phyloP scores from a whole-genome alignment of 2,888 invertebrate genomes.

The Oscheius myriophilus region DNA sequence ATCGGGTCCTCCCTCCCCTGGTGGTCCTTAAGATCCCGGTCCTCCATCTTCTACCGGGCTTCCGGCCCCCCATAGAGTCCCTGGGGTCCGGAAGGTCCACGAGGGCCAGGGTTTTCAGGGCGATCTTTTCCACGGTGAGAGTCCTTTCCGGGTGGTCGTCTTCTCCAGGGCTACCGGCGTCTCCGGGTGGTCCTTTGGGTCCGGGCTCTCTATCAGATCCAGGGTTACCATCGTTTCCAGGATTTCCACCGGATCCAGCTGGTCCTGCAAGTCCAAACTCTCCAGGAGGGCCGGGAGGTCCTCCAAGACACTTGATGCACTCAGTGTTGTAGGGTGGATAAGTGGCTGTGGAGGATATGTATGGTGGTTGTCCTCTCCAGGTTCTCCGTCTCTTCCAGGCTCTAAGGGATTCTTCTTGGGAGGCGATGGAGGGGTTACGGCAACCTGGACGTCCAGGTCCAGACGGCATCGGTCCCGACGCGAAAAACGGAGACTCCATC shows the following conservation, averaged over 20 bases:
- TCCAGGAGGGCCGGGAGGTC: too few species aligned
- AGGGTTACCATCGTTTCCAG: slow-evolving; percentile 22
- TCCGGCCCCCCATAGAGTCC: slow-evolving; percentile 42
- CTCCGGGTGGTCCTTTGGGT: too few species aligned
- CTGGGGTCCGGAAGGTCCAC: slow-evolving; percentile 42
- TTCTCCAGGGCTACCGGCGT: too few species aligned
- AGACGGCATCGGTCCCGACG: too few species aligned
- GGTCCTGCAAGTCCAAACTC: slow-evolving; percentile 36
- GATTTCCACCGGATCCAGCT: slow-evolving; percentile 49
- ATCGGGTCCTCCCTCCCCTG: too few species aligned
- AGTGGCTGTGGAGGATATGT: too few species aligned
- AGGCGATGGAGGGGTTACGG: too few species aligned
- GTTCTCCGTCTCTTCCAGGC: slow-evolving; percentile 36
- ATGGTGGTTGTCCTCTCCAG: background rate
- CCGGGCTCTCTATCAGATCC: too few species aligned
- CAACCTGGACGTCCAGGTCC: too few species aligned
- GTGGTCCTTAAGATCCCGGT: background rate
- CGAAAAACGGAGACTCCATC: too few species aligned
- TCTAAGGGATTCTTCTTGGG: slow-evolving; percentile 9
- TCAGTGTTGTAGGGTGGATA: too few species aligned
- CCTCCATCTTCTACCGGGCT: slow-evolving; percentile 42
- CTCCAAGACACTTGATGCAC: too few species aligned
- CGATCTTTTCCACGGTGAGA: slow-evolving; percentile 51
- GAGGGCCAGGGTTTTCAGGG: slow-evolving; percentile 45
- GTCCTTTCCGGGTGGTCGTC: slow-evolving; percentile 41